phyloP scores from a whole-genome alignment of 2,888 invertebrate genomes.

The Tenthredo scrophulariae region DNA sequence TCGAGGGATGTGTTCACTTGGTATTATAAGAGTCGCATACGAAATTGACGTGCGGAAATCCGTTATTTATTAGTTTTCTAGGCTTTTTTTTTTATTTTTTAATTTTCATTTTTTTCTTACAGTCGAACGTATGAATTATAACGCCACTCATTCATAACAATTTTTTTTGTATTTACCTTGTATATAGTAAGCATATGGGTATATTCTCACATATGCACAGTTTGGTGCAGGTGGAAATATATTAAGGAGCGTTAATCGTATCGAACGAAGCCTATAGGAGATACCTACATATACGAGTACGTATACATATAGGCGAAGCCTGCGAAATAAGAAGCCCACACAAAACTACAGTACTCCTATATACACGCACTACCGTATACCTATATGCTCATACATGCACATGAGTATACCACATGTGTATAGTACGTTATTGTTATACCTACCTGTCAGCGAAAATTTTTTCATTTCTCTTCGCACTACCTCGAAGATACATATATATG shows the following conservation, averaged over 20 bases:
- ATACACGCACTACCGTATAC: neutral
- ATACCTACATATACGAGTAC: neutral
- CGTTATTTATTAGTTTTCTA: neutral
- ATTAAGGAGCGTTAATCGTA: conserved; percentile 1
- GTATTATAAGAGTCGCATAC: conserved; percentile 4
- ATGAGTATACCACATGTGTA: neutral
- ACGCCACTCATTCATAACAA: neutral
- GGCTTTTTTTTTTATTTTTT: neutral
- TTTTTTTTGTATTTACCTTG: neutral
- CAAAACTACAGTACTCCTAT: neutral
- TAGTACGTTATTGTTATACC: neutral
- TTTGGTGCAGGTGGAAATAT: neutral
- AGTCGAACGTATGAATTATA: neutral
- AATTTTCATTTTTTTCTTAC: neutral
- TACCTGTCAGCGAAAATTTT: conserved; percentile 2
- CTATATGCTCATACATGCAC: neutral
- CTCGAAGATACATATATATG: too few relatives aligned
- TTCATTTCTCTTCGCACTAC: neutral
- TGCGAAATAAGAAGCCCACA: conserved; percentile 34
- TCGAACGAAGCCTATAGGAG: conserved; percentile 23
- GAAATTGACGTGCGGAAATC: neutral
- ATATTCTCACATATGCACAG: neutral
- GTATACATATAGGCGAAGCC: conserved; percentile 11
- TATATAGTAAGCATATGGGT: neutral
- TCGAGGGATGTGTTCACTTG: conserved; percentile 33